These are phyloP conservation scores for Luscinia megarhynchos DNA, from an alignment of 2,797 vertebrate genomes.

Conservation along the genomic window DNA sequence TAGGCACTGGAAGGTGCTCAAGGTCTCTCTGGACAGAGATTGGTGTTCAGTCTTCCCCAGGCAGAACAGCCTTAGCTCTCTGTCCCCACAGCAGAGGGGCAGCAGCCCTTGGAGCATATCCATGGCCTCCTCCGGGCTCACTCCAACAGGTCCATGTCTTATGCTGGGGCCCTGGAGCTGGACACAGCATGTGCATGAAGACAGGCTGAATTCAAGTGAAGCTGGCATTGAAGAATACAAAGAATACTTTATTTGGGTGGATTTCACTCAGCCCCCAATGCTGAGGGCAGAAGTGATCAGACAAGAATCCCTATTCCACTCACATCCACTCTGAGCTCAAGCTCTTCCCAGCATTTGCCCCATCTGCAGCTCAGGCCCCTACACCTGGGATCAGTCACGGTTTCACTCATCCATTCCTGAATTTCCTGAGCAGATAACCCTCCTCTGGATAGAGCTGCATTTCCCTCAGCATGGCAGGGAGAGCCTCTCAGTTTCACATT, in stretches of 20 bases:
- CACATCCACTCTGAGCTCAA: not conserved
- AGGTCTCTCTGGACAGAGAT: not conserved
- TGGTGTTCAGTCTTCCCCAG: not conserved
- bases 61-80: not conserved
- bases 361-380: not conserved
- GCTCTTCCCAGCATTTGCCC: not conserved
- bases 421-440: not conserved
- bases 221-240: not conserved
- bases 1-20: not conserved
- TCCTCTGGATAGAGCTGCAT: not conserved
- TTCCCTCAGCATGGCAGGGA: not conserved
- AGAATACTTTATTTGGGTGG: not conserved
- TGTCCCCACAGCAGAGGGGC: not conserved
- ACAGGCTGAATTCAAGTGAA: not conserved
- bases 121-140: not conserved
- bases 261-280: not conserved
- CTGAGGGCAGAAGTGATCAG: not conserved
- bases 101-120: not conserved
- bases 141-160: not conserved
- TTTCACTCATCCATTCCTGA: not conserved
- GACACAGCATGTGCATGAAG: not conserved
- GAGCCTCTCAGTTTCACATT: not conserved
- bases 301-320: not conserved
- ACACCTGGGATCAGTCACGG: fast-evolving
- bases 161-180: not conserved